A percentile compares a stretch with the other conserved stretches of the same genome.
phyloP scores from a whole-genome alignment of 2,113 vertebrate species.

The Neopipo cinnamomea region DNA sequence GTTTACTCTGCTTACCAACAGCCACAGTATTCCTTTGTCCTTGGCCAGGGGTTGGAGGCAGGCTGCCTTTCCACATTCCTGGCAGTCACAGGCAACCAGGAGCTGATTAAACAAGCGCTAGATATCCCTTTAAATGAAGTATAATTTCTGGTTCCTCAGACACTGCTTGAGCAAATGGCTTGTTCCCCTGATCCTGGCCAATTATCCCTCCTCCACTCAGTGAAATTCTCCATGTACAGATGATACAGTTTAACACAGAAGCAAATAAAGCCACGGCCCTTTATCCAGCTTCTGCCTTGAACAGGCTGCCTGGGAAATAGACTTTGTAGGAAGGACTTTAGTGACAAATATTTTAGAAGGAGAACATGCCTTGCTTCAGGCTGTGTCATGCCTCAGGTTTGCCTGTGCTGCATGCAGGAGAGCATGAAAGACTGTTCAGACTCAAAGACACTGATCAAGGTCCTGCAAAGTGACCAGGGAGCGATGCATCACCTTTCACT shows the following conservation, averaged over 20 bases:
- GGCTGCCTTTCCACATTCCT: not conserved
- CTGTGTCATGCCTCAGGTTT: not conserved
- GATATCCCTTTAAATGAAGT: slow-evolving; percentile 44
- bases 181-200: not conserved
- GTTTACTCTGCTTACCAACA: slow-evolving; percentile 41
- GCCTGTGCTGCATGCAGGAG: fast-evolving
- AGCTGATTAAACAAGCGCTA: not conserved
- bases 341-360: not conserved
- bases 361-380: not conserved
- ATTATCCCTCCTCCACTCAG: not conserved
- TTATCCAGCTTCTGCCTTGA: not conserved
- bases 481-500: not conserved
- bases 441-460: not conserved
- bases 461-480: not conserved
- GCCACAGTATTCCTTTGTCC: slow-evolving; percentile 47
- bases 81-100: not conserved
- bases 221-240: not conserved
- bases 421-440: not conserved
- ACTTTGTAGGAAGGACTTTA: not conserved
- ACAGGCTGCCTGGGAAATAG: not conserved
- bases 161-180: not conserved
- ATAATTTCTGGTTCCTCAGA: slow-evolving; percentile 41
- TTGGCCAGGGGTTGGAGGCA: slow-evolving; percentile 1
- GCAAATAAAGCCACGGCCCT: not conserved
- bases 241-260: not conserved